These are phyloP conservation scores for Nymphalis polychloros DNA, from an alignment of 2,888 invertebrate genomes.

Conservation along the genomic window DNA sequence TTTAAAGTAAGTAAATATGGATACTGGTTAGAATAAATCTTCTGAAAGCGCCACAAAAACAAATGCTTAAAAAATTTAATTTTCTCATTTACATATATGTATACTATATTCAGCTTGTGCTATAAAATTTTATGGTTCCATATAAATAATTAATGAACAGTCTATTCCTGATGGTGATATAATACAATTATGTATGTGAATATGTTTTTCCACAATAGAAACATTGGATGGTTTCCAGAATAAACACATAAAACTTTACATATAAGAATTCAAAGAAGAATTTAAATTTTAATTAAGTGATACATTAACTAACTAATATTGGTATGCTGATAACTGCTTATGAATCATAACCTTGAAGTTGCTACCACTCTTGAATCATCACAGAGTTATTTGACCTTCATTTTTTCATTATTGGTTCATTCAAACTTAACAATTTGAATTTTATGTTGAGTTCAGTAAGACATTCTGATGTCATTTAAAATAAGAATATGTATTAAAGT, in stretches of 20 bases:
- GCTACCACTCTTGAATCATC: constrained; percentile 51
- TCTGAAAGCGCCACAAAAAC: too few species aligned
- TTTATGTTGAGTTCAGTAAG: not conserved
- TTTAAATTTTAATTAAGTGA: not conserved
- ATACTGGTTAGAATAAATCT: not conserved
- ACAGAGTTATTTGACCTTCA: constrained; percentile 52
- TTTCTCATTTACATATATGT: too few species aligned
- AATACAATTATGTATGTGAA: not conserved
- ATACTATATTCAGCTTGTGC: too few species aligned
- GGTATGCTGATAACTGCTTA: constrained; percentile 37
- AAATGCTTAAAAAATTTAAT: too few species aligned
- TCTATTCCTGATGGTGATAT: too few species aligned
- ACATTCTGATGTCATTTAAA: too few species aligned
- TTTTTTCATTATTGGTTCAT: constrained; percentile 3
- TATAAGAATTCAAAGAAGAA: constrained; percentile 3
- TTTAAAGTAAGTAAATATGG: too few species aligned
- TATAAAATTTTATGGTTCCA: too few species aligned
- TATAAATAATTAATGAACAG: too few species aligned
- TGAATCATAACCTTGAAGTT: constrained; percentile 62
- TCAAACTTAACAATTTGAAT: not conserved
- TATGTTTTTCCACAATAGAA: not conserved
- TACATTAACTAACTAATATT: constrained; percentile 38
- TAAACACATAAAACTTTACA: constrained; percentile 12
- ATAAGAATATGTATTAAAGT: too few species aligned
- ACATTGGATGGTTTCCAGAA: constrained; percentile 10